Evolutionary conservation across 64 coral and sea anemone species (phyloP).

Genomic region (Porites australiensis): DNA sequence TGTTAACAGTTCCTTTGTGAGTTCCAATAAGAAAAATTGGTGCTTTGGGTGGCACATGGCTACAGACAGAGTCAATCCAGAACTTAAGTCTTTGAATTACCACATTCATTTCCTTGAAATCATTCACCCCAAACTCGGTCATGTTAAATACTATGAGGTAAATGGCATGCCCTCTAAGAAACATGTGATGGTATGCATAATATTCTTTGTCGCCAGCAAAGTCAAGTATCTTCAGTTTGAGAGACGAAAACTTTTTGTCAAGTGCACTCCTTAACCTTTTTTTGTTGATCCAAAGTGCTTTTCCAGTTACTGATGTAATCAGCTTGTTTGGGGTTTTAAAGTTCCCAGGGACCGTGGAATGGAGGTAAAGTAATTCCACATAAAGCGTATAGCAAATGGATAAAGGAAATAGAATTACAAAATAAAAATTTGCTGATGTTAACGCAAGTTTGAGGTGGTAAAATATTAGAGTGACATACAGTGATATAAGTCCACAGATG

Average conservation of each 20-base stretch:
- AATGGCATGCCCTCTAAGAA: slow-evolving; percentile 48
- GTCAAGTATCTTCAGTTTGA: slow-evolving; percentile 75
- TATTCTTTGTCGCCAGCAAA: slow-evolving; percentile 83
- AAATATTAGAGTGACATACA: too few species aligned
- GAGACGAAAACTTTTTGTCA: not conserved
- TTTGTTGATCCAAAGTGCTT: not conserved
- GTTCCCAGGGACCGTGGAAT: not conserved
- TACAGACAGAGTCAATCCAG: slow-evolving; percentile 72
- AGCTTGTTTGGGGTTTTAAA: not conserved
- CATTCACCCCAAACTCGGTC: not conserved
- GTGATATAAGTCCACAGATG: too few species aligned
- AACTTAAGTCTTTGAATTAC: slow-evolving; percentile 46
- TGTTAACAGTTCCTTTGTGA: slow-evolving; percentile 32
- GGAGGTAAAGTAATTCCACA: not conserved
- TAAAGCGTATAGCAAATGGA: not conserved
- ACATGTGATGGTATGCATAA: slow-evolving; percentile 77
- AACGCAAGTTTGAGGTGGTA: too few species aligned
- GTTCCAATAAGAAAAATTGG: slow-evolving; percentile 84
- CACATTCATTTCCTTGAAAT: not conserved
- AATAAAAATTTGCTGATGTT: too few species aligned
- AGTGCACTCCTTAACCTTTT: slow-evolving; percentile 22
- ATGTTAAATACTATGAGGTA: slow-evolving; percentile 75
- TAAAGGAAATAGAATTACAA: not conserved
- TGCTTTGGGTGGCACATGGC: slow-evolving; percentile 40
- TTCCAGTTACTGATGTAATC: slow-evolving; percentile 25